A percentile compares a stretch with the other conserved stretches of the same genome.
Evolutionary conservation across 2,113 vertebrate species (phyloP).

Genomic region (Equus przewalskii): DNA sequence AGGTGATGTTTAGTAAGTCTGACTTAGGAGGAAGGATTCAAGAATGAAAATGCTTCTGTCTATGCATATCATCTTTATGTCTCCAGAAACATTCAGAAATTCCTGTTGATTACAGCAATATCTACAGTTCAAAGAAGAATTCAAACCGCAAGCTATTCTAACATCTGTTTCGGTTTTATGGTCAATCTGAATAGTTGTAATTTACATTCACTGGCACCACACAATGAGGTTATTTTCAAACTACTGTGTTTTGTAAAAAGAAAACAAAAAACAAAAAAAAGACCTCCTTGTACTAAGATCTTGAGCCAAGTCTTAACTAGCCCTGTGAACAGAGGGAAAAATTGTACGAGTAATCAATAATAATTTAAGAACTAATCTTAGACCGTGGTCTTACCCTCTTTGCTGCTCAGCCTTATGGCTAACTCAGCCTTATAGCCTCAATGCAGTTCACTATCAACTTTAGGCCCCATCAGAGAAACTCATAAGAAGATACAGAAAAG

Average conservation of each 20-base stretch:
- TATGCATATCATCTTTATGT: constrained; percentile 62
- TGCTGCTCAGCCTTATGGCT: not conserved
- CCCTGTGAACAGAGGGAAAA: not conserved
- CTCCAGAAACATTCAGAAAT: constrained; percentile 74
- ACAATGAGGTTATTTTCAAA: constrained; percentile 72
- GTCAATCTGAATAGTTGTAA: constrained; percentile 63
- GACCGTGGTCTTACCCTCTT: not conserved
- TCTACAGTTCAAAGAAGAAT: constrained; percentile 76
- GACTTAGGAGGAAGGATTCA: not conserved
- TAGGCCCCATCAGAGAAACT: not conserved
- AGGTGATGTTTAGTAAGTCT: constrained; percentile 2
- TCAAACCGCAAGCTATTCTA: constrained; percentile 56
- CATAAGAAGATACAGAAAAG: not conserved
- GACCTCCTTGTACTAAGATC: constrained; percentile 34
- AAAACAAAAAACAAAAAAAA: not conserved
- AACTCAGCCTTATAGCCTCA: too few relatives aligned
- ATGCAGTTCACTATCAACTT: not conserved
- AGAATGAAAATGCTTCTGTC: constrained; percentile 65
- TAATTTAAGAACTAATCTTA: constrained; percentile 29
- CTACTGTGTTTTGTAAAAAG: constrained; percentile 67
- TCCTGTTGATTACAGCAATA: constrained; percentile 64
- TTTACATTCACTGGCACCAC: constrained; percentile 62
- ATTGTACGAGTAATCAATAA: not conserved
- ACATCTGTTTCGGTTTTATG: constrained; percentile 80
- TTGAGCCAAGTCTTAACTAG: constrained; percentile 41